These are phyloP conservation scores for Mormyrus iriodes DNA, from an alignment of 2,113 vertebrate genomes.

Conservation along the genomic window DNA sequence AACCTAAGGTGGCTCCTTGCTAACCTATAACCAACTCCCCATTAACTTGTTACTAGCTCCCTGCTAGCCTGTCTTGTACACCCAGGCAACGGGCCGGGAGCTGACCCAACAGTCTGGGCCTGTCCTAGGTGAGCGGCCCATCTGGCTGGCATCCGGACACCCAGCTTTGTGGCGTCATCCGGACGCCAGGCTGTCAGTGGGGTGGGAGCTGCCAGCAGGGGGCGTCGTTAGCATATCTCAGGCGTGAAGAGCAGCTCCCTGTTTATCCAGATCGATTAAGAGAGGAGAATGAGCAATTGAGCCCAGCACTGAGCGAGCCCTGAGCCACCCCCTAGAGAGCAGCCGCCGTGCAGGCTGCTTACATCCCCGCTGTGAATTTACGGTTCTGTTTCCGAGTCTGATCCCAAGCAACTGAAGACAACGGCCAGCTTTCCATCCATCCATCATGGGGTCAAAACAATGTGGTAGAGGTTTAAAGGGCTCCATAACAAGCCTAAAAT, in stretches of 20 bases:
- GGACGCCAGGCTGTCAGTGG: not conserved
- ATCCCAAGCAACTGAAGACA: not conserved
- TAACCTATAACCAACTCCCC: too few species aligned
- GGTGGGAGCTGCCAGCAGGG: not conserved
- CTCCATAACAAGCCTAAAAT: not conserved
- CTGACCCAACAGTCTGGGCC: not conserved
- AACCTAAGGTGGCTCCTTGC: too few species aligned
- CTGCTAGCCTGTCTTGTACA: not conserved
- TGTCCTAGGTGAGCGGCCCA: too few species aligned
- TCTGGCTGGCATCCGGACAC: not conserved
- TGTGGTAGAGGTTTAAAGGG: not conserved
- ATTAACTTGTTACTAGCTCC: too few species aligned
- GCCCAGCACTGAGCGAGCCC: not conserved
- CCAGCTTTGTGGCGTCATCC: not conserved
- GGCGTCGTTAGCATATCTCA: not conserved
- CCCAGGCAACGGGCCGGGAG: not conserved
- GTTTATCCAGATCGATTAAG: conserved; percentile 5
- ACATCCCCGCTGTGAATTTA: not conserved
- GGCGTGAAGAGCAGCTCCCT: not conserved
- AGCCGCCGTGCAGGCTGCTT: not conserved
- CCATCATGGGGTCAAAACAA: not conserved
- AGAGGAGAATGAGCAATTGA: not conserved
- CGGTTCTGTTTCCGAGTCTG: not conserved
- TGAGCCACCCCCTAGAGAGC: not conserved
- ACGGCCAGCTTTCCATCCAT: not conserved